phyloP scores from a whole-genome alignment of 92 coral and sea anemone genomes.

The Phenganax subtilis region DNA sequence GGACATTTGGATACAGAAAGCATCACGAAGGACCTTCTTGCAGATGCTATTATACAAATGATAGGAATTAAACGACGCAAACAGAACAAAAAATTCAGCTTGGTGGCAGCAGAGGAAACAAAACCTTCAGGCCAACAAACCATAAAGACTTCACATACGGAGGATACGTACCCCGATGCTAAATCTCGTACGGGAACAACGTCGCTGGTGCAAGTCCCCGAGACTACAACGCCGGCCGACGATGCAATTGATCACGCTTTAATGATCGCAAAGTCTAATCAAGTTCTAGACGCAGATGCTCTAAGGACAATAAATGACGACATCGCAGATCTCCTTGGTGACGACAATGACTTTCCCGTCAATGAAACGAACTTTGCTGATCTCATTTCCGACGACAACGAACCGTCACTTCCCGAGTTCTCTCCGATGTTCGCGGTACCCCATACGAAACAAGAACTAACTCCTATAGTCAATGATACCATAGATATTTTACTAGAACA shows the following conservation, averaged over 20 bases:
- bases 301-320: conserved; percentile 28
- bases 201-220: neutral
- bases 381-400: conserved; percentile 6
- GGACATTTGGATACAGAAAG: neutral
- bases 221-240: neutral
- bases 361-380: neutral
- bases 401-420: conserved; percentile 25
- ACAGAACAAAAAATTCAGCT: conserved; percentile 43
- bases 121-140: neutral
- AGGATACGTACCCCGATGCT: neutral
- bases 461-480: conserved; percentile 53
- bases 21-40: conserved; percentile 55
- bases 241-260: conserved; percentile 19
- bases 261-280: conserved; percentile 21
- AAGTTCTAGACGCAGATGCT: conserved; percentile 22
- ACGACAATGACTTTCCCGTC: conserved; percentile 33
- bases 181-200: neutral
- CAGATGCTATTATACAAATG: conserved; percentile 89
- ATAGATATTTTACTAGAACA: conserved; percentile 39
- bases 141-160: neutral
- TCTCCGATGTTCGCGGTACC: conserved; percentile 67
- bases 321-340: conserved; percentile 30
- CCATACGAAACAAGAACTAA: conserved; percentile 65
- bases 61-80: conserved; percentile 62
- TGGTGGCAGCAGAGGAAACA: conserved; percentile 16